phyloP scores from a whole-genome alignment of 2,797 vertebrate species.

The Leptodactylus fallax region DNA sequence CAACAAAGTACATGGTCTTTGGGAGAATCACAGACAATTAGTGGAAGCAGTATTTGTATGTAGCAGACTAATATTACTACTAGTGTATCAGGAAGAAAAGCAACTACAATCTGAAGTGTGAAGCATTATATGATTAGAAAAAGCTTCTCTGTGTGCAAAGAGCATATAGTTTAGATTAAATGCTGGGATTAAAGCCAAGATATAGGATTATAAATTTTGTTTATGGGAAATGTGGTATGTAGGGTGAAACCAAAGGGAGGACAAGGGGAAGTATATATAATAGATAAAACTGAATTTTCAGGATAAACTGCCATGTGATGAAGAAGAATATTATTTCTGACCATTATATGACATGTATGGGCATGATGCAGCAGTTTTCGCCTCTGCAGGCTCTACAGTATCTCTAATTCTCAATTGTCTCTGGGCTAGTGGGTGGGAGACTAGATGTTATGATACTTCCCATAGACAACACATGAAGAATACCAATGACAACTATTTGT shows the following conservation, averaged over 20 bases:
- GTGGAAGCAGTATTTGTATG: background rate
- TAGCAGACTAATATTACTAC: background rate
- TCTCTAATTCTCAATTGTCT: no score
- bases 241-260: background rate
- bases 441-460: no score
- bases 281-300: conserved; percentile 18
- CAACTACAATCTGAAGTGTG: background rate
- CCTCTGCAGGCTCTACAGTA: no score
- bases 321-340: no score
- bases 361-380: no score
- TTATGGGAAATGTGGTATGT: background rate
- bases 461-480: no score
- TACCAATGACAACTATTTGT: no score
- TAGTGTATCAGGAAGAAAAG: background rate
- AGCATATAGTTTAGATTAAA: background rate
- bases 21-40: background rate
- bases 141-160: background rate
- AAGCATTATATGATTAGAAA: background rate
- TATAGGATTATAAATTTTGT: background rate
- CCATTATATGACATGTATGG: no score
- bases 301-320: no score
- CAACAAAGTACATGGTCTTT: background rate
- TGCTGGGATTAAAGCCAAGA: background rate
- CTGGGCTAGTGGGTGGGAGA: no score
- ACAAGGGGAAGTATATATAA: background rate